Evolutionary conservation across 2,113 vertebrate species (phyloP), one percentile per base, ranked within the genome.

Genomic region (Strix aluco): DNA sequence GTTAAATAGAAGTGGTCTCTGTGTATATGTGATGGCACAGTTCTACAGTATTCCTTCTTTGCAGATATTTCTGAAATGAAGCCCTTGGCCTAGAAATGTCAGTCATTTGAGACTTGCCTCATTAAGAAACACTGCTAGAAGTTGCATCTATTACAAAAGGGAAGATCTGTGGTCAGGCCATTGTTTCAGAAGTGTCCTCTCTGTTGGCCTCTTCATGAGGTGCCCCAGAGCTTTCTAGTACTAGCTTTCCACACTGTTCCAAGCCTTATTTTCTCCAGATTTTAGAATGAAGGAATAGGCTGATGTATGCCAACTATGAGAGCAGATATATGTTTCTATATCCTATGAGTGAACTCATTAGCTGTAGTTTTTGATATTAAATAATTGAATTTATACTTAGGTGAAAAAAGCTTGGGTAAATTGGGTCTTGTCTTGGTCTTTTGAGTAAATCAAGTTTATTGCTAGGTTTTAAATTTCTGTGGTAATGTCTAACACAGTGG

Each of bases 291-390:
- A 73, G 61, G 32, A 73, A 40, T 27, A 66, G 18, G 30, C n/a
- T 62, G 42, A 71, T 70, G 22, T 8, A 3, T 87, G 30, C 21
- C 13, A 66, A 6, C 16, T 30, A 3, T 49, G 13, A 78, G 26
- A 81, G 21, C 15, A 72, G 8, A n/a, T 38, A 9, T 2, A 38
- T 1, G 0, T 65, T 81, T 73, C 49, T 65, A 1, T 84, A 27
- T 65, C 8, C 22, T 44, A 15, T 44, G 8, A 22, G 34, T 72
- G 51, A 84, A 67, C 17, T 42, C 65, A 15, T 27, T 84, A 36
- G 13, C 13, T 81, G 13, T 61, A 66, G 19, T n/a, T 86, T 36
- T 88, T 46, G 81, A 26, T 84, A 54, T 40, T 72, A 67, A 78
- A 66, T 78, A 0, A 34, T 22, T 51, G 2, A 26, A 69, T 77